Evolutionary conservation across 2,113 vertebrate species (phyloP).

Genomic region (Phalacrocorax aristotelis): DNA sequence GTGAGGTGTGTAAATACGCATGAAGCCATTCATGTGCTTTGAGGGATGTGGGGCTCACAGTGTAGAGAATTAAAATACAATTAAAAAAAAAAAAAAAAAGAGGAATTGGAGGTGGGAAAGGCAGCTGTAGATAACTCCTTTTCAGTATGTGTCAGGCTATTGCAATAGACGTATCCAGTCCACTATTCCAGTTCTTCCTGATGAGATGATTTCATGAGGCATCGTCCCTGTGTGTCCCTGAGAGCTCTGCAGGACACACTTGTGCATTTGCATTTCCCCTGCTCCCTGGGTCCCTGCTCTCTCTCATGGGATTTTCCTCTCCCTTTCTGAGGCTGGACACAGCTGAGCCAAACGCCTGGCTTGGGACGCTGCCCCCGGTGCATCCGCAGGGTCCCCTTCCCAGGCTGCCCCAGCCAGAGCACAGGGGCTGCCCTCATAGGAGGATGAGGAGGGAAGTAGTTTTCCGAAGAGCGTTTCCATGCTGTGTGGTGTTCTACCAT

Average conservation of each 20-base stretch:
- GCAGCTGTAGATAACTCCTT: background rate
- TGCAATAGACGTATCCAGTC: background rate
- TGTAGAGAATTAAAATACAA: background rate
- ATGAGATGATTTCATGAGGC: background rate
- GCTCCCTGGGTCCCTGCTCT: background rate
- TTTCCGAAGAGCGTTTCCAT: background rate
- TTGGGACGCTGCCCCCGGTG: accelerated
- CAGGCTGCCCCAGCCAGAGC: background rate
- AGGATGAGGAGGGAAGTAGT: background rate
- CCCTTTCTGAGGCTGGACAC: background rate
- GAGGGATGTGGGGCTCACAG: background rate
- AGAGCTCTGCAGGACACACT: background rate
- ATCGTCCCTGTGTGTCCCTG: background rate
- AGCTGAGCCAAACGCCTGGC: accelerated
- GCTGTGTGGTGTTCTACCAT: accelerated
- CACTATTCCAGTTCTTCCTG: background rate
- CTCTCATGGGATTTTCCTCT: background rate
- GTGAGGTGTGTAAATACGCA: background rate
- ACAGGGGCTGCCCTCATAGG: background rate
- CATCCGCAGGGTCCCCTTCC: background rate
- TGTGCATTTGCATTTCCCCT: background rate
- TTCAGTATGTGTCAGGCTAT: background rate
- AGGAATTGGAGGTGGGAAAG: background rate
- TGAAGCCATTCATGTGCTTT: background rate
- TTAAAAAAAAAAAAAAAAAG: background rate